These are phyloP conservation scores for Pyrgilauda ruficollis DNA, from an alignment of 2,113 vertebrate genomes.

Conservation along the genomic window DNA sequence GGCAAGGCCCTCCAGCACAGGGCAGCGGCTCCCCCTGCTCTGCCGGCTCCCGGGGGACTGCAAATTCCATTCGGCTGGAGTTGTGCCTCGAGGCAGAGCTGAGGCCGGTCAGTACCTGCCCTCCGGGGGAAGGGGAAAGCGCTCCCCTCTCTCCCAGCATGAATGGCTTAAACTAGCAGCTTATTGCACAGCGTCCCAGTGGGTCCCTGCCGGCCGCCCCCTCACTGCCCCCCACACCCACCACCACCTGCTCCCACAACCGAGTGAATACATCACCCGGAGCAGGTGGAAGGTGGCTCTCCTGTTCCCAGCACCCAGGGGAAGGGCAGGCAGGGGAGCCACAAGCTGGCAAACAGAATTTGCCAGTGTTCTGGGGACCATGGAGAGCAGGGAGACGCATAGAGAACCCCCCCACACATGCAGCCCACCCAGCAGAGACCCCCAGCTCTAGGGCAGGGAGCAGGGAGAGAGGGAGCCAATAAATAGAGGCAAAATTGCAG, in stretches of 20 bases:
- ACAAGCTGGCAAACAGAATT: not conserved
- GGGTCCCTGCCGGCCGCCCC: not conserved
- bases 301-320: not conserved
- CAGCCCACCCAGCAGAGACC: not conserved
- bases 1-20: not conserved
- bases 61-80: not conserved
- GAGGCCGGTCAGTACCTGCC: not conserved
- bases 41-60: not conserved
- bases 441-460: conserved; percentile 8
- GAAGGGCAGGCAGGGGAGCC: not conserved
- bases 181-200: conserved; percentile 66
- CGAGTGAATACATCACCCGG: fast-evolving
- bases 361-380: not conserved
- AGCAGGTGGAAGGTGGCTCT: not conserved
- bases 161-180: conserved; percentile 54
- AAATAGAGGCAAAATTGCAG: conserved; percentile 66
- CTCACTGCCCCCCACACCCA: no score
- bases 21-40: not conserved
- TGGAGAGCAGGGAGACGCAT: not conserved
- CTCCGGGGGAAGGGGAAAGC: not conserved
- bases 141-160: not conserved
- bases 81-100: not conserved
- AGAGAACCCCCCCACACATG: not conserved
- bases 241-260: not conserved
- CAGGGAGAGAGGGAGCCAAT: conserved; percentile 69